These are phyloP conservation scores for Synergus gifuensis DNA, from an alignment of 2,888 invertebrate species.

Conservation along the genomic window DNA sequence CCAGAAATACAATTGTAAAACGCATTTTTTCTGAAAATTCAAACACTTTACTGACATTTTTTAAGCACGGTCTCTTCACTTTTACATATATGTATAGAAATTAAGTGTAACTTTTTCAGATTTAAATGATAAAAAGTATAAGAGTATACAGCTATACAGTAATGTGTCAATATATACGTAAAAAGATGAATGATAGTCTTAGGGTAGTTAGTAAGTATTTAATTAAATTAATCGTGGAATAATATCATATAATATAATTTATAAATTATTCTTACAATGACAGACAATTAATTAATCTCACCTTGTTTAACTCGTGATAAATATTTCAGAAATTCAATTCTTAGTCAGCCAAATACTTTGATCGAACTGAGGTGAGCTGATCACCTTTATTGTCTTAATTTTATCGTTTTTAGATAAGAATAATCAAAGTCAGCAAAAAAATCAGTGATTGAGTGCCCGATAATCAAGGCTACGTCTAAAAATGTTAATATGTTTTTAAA, in stretches of 20 bases:
- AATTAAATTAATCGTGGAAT: too few relatives aligned
- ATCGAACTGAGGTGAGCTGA: neutral
- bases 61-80: neutral
- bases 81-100: neutral
- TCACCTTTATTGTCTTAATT: conserved; percentile 17
- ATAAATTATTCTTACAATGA: too few relatives aligned
- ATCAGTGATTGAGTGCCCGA: too few relatives aligned
- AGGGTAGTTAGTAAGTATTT: too few relatives aligned
- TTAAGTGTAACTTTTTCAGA: too few relatives aligned
- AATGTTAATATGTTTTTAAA: too few relatives aligned
- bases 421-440: too few relatives aligned
- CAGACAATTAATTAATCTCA: neutral
- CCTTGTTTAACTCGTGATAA: neutral
- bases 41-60: neutral
- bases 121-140: too few relatives aligned
- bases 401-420: neutral
- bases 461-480: too few relatives aligned
- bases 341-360: neutral
- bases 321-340: neutral
- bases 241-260: too few relatives aligned
- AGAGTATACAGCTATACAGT: too few relatives aligned
- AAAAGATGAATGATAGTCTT: neutral
- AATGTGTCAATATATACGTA: neutral
- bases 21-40: conserved; percentile 26
- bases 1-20: neutral